phyloP scores from a whole-genome alignment of 2,797 vertebrate genomes.

The Pangasius larnaudii region DNA sequence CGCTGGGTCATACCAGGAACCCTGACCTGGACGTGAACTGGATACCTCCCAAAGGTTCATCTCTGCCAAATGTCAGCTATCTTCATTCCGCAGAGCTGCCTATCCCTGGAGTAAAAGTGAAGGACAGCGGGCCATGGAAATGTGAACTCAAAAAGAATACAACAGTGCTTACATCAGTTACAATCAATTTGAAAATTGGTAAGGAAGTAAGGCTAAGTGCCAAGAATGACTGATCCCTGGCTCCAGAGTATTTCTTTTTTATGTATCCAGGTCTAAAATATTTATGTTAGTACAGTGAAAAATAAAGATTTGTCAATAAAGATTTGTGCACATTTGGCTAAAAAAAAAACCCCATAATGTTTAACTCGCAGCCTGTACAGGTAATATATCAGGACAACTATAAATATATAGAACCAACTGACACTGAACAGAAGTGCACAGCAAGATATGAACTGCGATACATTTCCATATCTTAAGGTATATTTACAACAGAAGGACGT shows the following conservation, averaged over 20 bases:
- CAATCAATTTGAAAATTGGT: constrained; percentile 15
- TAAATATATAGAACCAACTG: neutral
- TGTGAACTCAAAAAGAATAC: constrained; percentile 11
- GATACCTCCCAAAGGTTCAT: neutral
- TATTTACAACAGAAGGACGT: neutral
- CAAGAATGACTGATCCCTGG: neutral
- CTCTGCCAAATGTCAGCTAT: neutral
- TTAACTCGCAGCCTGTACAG: neutral
- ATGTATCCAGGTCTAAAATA: neutral
- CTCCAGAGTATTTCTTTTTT: neutral
- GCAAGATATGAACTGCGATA: neutral
- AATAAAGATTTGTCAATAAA: neutral
- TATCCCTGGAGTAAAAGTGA: neutral
- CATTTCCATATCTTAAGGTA: neutral
- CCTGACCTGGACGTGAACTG: constrained; percentile 11
- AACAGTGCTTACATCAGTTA: constrained; percentile 13
- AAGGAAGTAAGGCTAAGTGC: neutral
- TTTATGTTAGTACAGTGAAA: neutral
- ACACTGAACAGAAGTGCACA: neutral
- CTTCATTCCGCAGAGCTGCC: neutral
- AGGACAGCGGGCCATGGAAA: neutral
- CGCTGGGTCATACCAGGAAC: neutral
- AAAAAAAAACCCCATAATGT: neutral
- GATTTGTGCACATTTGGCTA: neutral
- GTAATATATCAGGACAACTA: neutral